Percentiles rank a stretch among this genome's conserved stretches.
Conservation (phyloP, 1,140 invertebrate species). For the Drosophila obscura region DNA sequence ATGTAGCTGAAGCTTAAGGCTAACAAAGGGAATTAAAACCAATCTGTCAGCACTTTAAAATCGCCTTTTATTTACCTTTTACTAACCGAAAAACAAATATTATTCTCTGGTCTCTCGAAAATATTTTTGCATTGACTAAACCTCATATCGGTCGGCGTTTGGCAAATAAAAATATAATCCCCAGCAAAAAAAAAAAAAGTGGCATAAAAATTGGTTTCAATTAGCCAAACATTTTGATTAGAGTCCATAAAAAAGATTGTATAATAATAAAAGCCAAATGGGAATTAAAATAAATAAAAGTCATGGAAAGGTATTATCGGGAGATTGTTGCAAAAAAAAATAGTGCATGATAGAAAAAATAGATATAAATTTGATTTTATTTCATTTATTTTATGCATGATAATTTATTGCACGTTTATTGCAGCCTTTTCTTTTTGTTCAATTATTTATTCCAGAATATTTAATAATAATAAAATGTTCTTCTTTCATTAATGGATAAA, state of each 20-base stretch:
- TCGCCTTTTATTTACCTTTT: slow-evolving; percentile 37
- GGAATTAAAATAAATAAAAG: slow-evolving; percentile 24
- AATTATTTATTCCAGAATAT: not conserved
- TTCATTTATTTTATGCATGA: slow-evolving; percentile 1
- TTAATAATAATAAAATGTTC: no score
- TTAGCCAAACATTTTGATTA: not conserved
- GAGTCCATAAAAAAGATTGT: not conserved
- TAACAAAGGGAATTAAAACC: slow-evolving; percentile 46
- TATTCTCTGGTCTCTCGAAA: slow-evolving; percentile 21
- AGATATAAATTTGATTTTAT: slow-evolving; percentile 22
- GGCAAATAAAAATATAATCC: slow-evolving; percentile 39
- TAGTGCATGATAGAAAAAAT: slow-evolving; percentile 7
- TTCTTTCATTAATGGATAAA: slow-evolving; percentile 8
- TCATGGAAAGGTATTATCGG: slow-evolving; percentile 8
- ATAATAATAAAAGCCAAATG: slow-evolving; percentile 9
- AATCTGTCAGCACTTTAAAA: slow-evolving; percentile 32
- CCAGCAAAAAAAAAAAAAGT: not conserved
- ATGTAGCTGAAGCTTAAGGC: slow-evolving; percentile 31
- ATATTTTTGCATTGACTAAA: slow-evolving; percentile 23
- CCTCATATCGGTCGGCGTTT: slow-evolving; percentile 14
- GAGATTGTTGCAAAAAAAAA: slow-evolving; percentile 14
- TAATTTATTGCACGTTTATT: slow-evolving; percentile 34
- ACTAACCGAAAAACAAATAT: slow-evolving; percentile 32
- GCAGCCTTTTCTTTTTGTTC: slow-evolving; percentile 11
- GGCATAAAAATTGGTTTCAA: not conserved